A percentile compares a stretch with the other conserved stretches of the same genome.
Evolutionary conservation across 2,797 vertebrate species (phyloP).

Genomic region (Antennarius maculatus): DNA sequence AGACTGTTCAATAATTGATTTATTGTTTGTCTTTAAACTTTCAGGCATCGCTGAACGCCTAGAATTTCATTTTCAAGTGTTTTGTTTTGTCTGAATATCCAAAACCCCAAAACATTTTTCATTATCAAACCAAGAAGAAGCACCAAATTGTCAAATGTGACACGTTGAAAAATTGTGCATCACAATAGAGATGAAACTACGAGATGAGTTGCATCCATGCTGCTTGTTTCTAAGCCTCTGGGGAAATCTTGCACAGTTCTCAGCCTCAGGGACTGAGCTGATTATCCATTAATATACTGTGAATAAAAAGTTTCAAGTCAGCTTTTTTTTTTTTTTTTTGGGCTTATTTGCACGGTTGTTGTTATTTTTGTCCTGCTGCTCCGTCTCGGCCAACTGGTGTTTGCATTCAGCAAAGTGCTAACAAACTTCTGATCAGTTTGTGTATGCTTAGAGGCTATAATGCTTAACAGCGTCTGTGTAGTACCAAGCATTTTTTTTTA

Average conservation of each 20-base stretch:
- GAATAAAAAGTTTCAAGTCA: slow-evolving; percentile 13
- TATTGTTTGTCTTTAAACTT: background rate
- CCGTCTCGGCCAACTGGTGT: slow-evolving; percentile 37
- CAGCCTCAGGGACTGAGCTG: slow-evolving; percentile 15
- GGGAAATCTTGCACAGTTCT: background rate
- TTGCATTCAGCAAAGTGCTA: slow-evolving; percentile 24
- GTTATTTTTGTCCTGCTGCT: slow-evolving; percentile 22
- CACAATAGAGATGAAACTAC: too few relatives aligned
- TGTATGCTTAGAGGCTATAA: slow-evolving; percentile 56
- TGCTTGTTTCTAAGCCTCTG: background rate
- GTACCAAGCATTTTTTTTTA: slow-evolving; percentile 38
- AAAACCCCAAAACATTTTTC: background rate
- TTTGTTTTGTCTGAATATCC: background rate
- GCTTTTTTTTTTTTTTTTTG: background rate
- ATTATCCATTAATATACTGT: slow-evolving; percentile 17
- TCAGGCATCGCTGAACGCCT: too few relatives aligned
- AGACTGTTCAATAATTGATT: too few relatives aligned
- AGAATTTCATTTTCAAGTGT: background rate
- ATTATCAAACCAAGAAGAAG: background rate
- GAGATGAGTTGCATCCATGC: background rate
- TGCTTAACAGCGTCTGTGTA: slow-evolving; percentile 30
- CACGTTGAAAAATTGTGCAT: too few relatives aligned
- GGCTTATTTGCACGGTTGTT: slow-evolving; percentile 16
- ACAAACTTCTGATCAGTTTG: slow-evolving; percentile 57
- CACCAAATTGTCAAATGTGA: background rate